phyloP scores from a whole-genome alignment of 2,888 invertebrate genomes.

The Trachelus troglodyta region DNA sequence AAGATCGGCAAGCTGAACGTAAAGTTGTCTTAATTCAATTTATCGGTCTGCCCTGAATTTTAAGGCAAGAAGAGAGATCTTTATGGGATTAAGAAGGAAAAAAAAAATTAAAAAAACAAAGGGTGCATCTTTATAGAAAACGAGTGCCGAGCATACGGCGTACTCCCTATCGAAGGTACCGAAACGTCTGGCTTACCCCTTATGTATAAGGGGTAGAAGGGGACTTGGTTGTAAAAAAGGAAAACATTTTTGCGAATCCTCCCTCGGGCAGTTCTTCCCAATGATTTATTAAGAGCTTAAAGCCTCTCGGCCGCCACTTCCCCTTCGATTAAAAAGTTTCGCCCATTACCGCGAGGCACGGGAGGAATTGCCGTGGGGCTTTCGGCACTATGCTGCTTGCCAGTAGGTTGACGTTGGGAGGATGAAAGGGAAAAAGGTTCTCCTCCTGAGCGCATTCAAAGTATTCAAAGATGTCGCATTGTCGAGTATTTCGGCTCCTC shows the following conservation, averaged over 20 bases:
- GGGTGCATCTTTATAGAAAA: constrained; percentile 9
- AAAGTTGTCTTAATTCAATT: not conserved
- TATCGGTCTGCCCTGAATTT: not conserved
- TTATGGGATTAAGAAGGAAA: not conserved
- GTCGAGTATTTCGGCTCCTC: constrained; percentile 34
- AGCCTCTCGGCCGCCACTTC: constrained; percentile 9
- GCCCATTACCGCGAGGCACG: constrained; percentile 43
- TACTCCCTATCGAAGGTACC: not conserved
- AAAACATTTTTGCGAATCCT: constrained; percentile 1
- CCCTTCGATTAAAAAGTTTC: constrained; percentile 49
- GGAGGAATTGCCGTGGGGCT: constrained; percentile 12
- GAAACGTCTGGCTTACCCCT: not conserved
- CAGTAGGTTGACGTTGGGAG: not conserved
- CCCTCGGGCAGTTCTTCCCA: constrained; percentile 34
- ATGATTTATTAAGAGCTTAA: constrained; percentile 53
- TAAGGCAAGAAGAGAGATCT: not conserved
- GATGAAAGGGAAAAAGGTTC: not conserved
- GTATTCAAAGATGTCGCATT: constrained; percentile 52
- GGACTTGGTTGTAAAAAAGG: not conserved
- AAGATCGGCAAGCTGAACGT: not conserved
- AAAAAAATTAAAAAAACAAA: constrained; percentile 7
- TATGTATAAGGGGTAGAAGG: not conserved
- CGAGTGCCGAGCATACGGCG: not conserved
- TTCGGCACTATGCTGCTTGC: not conserved
- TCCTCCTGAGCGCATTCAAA: constrained; percentile 31